A percentile compares a stretch with the other conserved stretches of the same genome.
These are phyloP conservation scores for Phaethon lepturus DNA, from an alignment of 2,113 vertebrate genomes.

Conservation along the genomic window DNA sequence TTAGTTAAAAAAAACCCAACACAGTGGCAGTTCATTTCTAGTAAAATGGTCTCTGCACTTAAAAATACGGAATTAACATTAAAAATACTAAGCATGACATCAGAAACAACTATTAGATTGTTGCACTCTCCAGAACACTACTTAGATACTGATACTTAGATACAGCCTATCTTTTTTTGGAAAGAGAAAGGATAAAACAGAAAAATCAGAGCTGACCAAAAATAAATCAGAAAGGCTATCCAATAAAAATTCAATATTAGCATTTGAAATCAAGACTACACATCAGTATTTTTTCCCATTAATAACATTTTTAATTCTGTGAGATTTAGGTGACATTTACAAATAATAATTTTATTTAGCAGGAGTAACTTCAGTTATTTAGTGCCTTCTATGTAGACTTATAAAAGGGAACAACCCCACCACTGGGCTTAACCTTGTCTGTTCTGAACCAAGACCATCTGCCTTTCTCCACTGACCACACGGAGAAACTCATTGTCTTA, in stretches of 20 bases:
- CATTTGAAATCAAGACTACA: not conserved
- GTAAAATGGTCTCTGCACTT: not conserved
- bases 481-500: accelerated
- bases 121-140: not conserved
- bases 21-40: not conserved
- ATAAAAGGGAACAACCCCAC: not conserved
- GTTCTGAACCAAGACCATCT: accelerated
- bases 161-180: not conserved
- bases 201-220: not conserved
- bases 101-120: not conserved
- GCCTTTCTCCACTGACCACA: not conserved
- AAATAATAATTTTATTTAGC: not conserved
- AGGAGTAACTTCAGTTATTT: not conserved
- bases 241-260: not conserved
- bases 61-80: not conserved
- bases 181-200: not conserved
- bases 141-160: not conserved
- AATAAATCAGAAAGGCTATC: not conserved
- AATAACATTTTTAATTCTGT: not conserved
- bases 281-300: not conserved
- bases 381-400: not conserved
- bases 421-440: not conserved
- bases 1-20: not conserved
- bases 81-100: not conserved
- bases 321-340: not conserved